Evolutionary conservation across 1,140 invertebrate genomes (phyloP), one percentile per base, ranked within the genome.

Genomic region (Luehdorfia chinensis): DNA sequence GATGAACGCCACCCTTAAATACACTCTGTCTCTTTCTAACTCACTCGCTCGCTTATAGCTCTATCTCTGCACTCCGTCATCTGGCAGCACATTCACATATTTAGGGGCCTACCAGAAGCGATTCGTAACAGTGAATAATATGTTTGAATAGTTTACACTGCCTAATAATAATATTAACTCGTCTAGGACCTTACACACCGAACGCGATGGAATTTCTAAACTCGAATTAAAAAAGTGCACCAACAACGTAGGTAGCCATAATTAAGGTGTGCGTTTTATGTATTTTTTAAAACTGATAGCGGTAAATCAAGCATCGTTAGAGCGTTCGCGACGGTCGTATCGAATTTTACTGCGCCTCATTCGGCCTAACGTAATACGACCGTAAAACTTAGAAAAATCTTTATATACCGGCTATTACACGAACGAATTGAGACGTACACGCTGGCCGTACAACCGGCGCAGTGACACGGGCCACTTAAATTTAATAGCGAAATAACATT

Each of bases 71-170:
- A 59, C 59, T 30, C 59, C 68, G 76, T 80, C 80, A 83, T 84
- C 76, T 83, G 78, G 78, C 77, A 56, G 67, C 60, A 65, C 75
- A 59, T 60, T 77, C 72, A 75, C 66, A 68, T 65, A 27, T 62
- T 65, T 67, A 74, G 57, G 66, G 69, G 75, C 73, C 58, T 56
- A 80, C 77, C 77, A 79, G 74, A 69, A 76, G 64, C 75, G 76
- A 84, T 75, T 81, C 72, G 77, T 75, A 77, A 81, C 77, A 75
- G 76, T 80, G 77, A 78, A 77, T 84, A 83, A 80, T 79, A 68
- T 77, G 73, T 79, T 71, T 64, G 63, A 74, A 77, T 70, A 57
- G 71, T 67, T 66, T 59, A 76, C 64, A 73, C 73, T 67, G 71
- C 61, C 64, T 73, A 76, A 79, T 79, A 74, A 72, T 73, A 71